Evolutionary conservation across 2,888 invertebrate species (phyloP).

Genomic region (Drosophila algonquin): DNA sequence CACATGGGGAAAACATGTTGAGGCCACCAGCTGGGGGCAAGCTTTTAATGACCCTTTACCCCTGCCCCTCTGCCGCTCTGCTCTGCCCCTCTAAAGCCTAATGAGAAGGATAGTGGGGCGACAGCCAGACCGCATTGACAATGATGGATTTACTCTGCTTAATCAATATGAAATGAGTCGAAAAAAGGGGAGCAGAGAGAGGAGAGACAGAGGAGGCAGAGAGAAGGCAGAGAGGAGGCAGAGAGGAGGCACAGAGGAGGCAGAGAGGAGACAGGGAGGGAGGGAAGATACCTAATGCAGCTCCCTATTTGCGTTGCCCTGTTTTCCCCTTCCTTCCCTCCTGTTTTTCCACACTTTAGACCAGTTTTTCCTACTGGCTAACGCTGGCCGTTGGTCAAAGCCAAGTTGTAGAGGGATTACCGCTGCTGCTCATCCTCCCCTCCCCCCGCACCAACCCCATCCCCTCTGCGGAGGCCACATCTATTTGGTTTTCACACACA

Average conservation of each 20-base stretch:
- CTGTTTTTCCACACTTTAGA: not conserved
- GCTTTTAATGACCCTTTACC: conserved; percentile 11
- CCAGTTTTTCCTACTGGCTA: not conserved
- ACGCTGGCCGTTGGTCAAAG: not conserved
- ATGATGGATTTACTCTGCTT: conserved; percentile 75
- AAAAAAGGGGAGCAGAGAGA: not conserved
- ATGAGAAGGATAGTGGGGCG: conserved; percentile 19
- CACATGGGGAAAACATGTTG: not conserved
- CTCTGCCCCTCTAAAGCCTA: conserved; percentile 20
- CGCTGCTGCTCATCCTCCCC: too few species aligned
- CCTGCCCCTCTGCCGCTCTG: too few species aligned
- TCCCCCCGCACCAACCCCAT: not conserved
- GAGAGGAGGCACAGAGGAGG: not conserved
- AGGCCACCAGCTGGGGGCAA: not conserved
- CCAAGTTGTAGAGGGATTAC: not conserved
- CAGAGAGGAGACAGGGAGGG: not conserved
- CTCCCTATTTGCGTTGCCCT: not conserved
- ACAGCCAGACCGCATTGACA: conserved; percentile 63
- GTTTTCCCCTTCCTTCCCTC: not conserved
- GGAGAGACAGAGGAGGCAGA: not conserved
- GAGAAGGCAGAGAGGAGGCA: too few species aligned
- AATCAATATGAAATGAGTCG: conserved; percentile 76
- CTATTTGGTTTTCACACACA: conserved; percentile 1
- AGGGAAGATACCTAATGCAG: conserved; percentile 7
- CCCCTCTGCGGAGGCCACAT: not conserved